These are phyloP conservation scores for Bombus waltoni DNA, from an alignment of 1,140 invertebrate species.

Conservation along the genomic window DNA sequence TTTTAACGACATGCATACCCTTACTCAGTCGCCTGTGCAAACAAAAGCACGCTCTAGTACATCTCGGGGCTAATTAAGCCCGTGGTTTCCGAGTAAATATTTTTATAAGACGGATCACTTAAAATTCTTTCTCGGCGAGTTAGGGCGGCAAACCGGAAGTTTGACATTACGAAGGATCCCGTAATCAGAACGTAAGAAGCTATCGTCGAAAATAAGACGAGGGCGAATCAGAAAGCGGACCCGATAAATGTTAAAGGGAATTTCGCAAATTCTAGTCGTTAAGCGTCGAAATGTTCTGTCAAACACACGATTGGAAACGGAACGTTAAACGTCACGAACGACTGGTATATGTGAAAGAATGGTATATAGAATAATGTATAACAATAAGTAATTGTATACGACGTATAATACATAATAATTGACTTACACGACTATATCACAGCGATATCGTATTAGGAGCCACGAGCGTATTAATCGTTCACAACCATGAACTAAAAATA, in stretches of 20 bases:
- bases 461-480: neutral
- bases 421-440: too few relatives aligned
- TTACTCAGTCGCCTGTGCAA: neutral
- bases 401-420: neutral
- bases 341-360: too few relatives aligned
- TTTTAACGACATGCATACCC: slow-evolving; percentile 24
- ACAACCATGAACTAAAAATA: neutral
- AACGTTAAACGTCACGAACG: neutral
- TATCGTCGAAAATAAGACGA: slow-evolving; percentile 1
- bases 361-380: neutral
- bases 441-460: neutral
- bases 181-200: neutral
- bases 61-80: slow-evolving; percentile 23
- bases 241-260: neutral
- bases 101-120: neutral
- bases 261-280: neutral
- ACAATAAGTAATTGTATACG: neutral
- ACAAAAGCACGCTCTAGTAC: neutral
- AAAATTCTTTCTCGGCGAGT: neutral
- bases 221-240: neutral
- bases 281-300: neutral
- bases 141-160: neutral
- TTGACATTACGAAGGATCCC: neutral
- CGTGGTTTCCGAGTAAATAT: neutral
- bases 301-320: neutral